Conservation (phyloP, 2,888 invertebrate genomes). For the Mellilla xanthometata region DNA sequence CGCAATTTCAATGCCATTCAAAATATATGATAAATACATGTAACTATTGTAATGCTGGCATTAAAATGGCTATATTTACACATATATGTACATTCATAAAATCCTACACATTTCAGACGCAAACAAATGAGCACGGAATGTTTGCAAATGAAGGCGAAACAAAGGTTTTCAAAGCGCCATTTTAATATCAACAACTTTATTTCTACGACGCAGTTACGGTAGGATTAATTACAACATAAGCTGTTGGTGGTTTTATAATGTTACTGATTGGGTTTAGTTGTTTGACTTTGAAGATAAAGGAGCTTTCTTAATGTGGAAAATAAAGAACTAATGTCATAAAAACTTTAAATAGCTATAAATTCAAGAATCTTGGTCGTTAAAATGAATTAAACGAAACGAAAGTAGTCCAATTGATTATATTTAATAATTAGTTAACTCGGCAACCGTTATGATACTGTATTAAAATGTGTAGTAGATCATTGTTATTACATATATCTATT, state of each 20-base stretch:
- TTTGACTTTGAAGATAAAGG: conserved; percentile 1
- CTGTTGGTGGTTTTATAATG: conserved; percentile 8
- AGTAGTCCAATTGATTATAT: no score
- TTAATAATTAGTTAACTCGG: no score
- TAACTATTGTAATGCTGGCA: conserved; percentile 1
- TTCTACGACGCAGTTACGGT: conserved; percentile 10
- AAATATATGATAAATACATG: neutral
- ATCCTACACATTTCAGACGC: neutral
- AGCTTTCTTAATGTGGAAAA: neutral
- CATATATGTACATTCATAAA: conserved; percentile 15
- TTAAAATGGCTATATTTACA: conserved; percentile 21
- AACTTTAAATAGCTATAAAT: no score
- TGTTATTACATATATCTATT: no score
- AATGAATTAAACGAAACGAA: no score
- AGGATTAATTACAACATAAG: neutral
- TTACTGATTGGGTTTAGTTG: neutral
- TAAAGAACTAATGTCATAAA: no score
- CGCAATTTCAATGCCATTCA: neutral
- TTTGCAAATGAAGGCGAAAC: conserved; percentile 30
- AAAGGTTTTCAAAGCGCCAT: conserved; percentile 29
- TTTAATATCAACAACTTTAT: conserved; percentile 37
- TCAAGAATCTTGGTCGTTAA: no score
- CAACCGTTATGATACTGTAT: no score
- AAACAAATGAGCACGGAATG: conserved; percentile 23
- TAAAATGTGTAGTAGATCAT: no score